A percentile compares a stretch with the other conserved stretches of the same genome.
These are phyloP conservation scores for Tokudaia muenninki DNA, from an alignment of 2,797 vertebrate species.

Conservation along the genomic window DNA sequence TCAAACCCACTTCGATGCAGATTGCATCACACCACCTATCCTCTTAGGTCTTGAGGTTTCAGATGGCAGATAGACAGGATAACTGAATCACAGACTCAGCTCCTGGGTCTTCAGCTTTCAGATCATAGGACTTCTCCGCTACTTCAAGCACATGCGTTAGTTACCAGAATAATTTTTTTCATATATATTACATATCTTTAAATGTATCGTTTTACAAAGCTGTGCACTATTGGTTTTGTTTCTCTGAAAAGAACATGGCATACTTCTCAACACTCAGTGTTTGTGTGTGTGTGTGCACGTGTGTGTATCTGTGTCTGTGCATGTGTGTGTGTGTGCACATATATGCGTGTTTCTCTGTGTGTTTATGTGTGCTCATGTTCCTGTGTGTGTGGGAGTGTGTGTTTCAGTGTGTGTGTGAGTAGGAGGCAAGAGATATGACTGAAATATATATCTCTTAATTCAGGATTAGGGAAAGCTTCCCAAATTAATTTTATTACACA, in stretches of 20 bases:
- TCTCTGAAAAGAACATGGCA: background rate
- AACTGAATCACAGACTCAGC: background rate
- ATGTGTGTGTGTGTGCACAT: too few species aligned
- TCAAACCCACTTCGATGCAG: background rate
- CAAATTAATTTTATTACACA: background rate
- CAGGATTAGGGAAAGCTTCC: background rate
- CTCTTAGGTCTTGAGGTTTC: background rate
- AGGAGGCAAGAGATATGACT: background rate
- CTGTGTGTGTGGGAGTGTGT: background rate
- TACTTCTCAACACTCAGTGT: background rate
- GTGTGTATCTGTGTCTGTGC: background rate
- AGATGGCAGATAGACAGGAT: too few species aligned
- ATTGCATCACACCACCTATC: too few species aligned
- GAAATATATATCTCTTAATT: slow-evolving; percentile 9
- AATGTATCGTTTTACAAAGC: background rate
- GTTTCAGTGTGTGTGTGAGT: too few species aligned
- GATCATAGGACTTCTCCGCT: background rate
- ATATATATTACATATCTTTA: background rate
- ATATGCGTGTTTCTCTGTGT: background rate
- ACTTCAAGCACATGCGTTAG: background rate
- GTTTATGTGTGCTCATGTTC: background rate
- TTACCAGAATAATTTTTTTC: background rate
- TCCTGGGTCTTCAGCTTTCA: background rate
- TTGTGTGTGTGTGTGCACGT: too few species aligned
- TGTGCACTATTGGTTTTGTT: background rate